Percentiles rank a stretch among this genome's conserved stretches.
Conservation (phyloP, 2,888 invertebrate genomes). For the Chydorus sphaericus region DNA sequence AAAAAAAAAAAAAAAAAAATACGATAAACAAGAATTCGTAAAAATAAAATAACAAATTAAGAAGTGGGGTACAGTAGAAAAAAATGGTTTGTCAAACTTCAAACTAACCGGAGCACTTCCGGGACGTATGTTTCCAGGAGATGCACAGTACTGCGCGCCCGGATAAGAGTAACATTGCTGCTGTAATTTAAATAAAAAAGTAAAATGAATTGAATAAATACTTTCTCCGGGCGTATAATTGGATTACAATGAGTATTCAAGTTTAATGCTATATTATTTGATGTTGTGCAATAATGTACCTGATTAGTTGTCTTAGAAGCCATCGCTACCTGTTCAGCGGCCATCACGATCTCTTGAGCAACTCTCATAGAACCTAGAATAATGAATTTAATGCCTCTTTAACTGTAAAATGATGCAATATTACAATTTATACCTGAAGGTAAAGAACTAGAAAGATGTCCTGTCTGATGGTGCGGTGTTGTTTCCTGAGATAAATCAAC, state of each 20-base stretch:
- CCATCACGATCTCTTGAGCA: not conserved
- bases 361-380: not conserved
- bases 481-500: constrained; percentile 3
- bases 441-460: constrained; percentile 1
- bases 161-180: not conserved
- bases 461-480: constrained; percentile 1
- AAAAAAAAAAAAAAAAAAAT: not conserved
- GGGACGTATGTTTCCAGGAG: constrained; percentile 1
- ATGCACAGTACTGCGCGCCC: not conserved
- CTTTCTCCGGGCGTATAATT: too few relatives aligned
- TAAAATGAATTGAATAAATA: too few relatives aligned
- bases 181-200: not conserved
- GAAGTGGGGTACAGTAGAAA: too few relatives aligned
- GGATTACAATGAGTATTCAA: too few relatives aligned
- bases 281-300: not conserved
- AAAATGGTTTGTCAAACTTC: too few relatives aligned
- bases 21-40: not conserved
- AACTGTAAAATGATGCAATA: not conserved
- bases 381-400: not conserved
- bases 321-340: constrained; percentile 1
- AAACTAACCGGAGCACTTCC: constrained; percentile 1
- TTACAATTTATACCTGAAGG: not conserved
- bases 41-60: too few relatives aligned
- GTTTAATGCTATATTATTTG: too few relatives aligned
- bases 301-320: not conserved